Percentiles rank a stretch among this genome's conserved stretches.
Evolutionary conservation across 2,113 vertebrate genomes (phyloP).

Genomic region (Leptobrachium ailaonicum): DNA sequence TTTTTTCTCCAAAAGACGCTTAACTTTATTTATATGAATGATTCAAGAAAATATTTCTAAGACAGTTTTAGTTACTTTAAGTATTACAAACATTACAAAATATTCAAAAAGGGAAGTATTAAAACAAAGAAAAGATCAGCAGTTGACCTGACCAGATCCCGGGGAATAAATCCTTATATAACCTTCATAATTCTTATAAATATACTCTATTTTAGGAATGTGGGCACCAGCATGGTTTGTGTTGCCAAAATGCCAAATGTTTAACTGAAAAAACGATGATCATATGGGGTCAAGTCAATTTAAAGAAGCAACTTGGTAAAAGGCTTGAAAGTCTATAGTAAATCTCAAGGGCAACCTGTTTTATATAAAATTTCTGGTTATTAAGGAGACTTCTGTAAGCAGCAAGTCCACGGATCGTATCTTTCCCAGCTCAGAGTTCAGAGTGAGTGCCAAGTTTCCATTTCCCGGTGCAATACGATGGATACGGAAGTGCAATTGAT

Average conservation of each 20-base stretch:
- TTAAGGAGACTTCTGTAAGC: not conserved
- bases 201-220: not conserved
- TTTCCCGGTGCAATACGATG: not conserved
- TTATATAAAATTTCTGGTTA: not conserved
- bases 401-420: not conserved
- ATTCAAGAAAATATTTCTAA: not conserved
- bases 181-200: not conserved
- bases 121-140: not conserved
- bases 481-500: constrained; percentile 63
- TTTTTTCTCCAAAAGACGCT: not conserved
- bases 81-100: not conserved
- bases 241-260: too few relatives aligned
- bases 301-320: not conserved
- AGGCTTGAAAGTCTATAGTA: too few relatives aligned
- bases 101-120: not conserved
- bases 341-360: not conserved
- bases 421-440: not conserved
- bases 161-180: not conserved
- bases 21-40: not conserved
- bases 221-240: too few relatives aligned
- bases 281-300: too few relatives aligned
- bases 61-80: not conserved
- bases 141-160: not conserved
- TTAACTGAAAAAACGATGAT: too few relatives aligned
- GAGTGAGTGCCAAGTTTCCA: not conserved